These are phyloP conservation scores for Oscheius sp. DNA, from an alignment of 1,140 invertebrate genomes.

Conservation along the genomic window DNA sequence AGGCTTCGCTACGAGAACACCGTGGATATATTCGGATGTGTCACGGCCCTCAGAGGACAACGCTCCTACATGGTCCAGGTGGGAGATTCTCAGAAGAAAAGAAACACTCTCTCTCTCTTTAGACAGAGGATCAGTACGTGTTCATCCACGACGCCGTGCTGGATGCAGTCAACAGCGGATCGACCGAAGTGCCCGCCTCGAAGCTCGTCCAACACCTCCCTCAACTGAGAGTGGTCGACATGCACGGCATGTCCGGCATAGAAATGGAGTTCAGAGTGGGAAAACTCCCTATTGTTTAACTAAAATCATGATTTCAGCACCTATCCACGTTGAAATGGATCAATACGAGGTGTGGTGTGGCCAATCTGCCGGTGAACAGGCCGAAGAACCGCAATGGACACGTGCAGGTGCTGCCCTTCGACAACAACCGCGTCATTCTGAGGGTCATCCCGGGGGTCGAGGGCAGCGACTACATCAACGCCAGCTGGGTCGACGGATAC, in stretches of 20 bases:
- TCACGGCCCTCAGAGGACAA: slow-evolving; percentile 91
- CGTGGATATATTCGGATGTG: slow-evolving; percentile 97
- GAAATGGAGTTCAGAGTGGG: slow-evolving; percentile 90
- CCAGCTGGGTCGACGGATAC: slow-evolving; percentile 88
- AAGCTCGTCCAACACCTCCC: slow-evolving; percentile 88
- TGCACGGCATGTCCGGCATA: slow-evolving; percentile 75
- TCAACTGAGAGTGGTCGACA: slow-evolving; percentile 68
- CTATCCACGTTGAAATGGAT: slow-evolving; percentile 89
- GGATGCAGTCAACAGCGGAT: slow-evolving; percentile 90
- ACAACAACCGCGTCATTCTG: slow-evolving; percentile 88
- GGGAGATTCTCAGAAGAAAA: background rate
- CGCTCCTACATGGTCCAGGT: slow-evolving; percentile 82
- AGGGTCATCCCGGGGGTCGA: slow-evolving; percentile 78
- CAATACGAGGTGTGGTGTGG: slow-evolving; percentile 87
- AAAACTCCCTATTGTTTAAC: background rate
- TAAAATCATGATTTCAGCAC: slow-evolving; percentile 67
- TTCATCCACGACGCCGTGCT: slow-evolving; percentile 96
- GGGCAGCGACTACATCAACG: slow-evolving; percentile 98
- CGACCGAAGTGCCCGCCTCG: slow-evolving; percentile 85
- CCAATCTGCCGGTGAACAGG: slow-evolving; percentile 92
- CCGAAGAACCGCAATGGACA: slow-evolving; percentile 96
- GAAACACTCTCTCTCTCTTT: slow-evolving; percentile 28
- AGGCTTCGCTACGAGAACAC: slow-evolving; percentile 89
- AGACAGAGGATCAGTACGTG: slow-evolving; percentile 99
- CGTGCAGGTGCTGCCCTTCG: slow-evolving; percentile 80